Evolutionary conservation across 2,113 vertebrate species (phyloP).

Genomic region (Misgurnus anguillicaudatus): DNA sequence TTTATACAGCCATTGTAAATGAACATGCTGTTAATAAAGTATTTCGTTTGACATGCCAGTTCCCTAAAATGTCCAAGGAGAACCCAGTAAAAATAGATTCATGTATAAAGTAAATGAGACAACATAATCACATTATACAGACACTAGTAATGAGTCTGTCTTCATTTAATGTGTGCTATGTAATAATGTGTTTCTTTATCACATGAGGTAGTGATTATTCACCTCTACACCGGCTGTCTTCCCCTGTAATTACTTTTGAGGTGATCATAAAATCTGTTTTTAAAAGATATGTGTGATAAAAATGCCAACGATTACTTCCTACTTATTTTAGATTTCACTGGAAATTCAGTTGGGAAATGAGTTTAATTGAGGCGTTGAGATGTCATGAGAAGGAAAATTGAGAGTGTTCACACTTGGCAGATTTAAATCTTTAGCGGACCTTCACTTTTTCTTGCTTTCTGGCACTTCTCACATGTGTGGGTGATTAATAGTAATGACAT

Average conservation of each 20-base stretch:
- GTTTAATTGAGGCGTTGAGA: not conserved
- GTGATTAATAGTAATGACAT: too few species aligned
- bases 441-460: too few species aligned
- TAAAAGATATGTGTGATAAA: slow-evolving; percentile 55
- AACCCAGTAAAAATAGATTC: not conserved
- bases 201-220: slow-evolving; percentile 56
- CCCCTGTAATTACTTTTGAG: slow-evolving; percentile 43
- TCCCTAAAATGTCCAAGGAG: not conserved
- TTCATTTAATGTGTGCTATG: too few species aligned
- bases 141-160: too few species aligned
- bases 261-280: slow-evolving; percentile 62
- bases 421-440: too few species aligned
- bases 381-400: not conserved
- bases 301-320: slow-evolving; percentile 62
- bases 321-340: slow-evolving; percentile 63
- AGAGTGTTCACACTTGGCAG: too few species aligned
- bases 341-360: slow-evolving; percentile 45
- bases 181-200: not conserved
- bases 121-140: too few species aligned
- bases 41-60: not conserved
- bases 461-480: too few species aligned
- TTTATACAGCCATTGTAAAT: not conserved
- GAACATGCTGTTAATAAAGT: not conserved
- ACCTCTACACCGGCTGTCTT: slow-evolving; percentile 49
- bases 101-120: too few species aligned